phyloP scores from a whole-genome alignment of 2,888 invertebrate genomes.

The Drosophila acutilabella region DNA sequence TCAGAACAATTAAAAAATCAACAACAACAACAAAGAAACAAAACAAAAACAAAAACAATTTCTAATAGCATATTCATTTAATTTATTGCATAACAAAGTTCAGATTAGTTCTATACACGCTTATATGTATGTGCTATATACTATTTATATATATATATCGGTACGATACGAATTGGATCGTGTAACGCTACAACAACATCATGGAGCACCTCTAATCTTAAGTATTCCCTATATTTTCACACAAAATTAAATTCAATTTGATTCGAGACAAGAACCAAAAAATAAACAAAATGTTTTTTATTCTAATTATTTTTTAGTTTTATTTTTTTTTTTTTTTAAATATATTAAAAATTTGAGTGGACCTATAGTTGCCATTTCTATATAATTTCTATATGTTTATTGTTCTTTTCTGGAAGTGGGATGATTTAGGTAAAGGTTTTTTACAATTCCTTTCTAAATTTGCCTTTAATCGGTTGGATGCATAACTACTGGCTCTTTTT shows the following conservation, averaged over 20 bases:
- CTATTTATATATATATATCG: slow-evolving; percentile 3
- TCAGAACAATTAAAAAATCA: slow-evolving; percentile 6
- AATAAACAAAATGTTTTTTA: not conserved
- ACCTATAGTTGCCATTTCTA: too few species aligned
- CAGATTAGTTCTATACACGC: slow-evolving; percentile 9
- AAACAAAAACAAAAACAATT: slow-evolving; percentile 11
- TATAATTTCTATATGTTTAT: too few species aligned
- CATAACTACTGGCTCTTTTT: not conserved
- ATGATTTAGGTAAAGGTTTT: too few species aligned
- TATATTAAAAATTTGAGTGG: too few species aligned
- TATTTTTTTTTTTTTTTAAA: too few species aligned
- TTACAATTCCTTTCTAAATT: too few species aligned
- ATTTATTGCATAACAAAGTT: slow-evolving; percentile 28
- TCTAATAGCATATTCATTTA: slow-evolving; percentile 32
- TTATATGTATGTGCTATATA: not conserved
- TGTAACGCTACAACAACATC: slow-evolving; percentile 11
- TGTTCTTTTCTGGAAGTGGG: too few species aligned
- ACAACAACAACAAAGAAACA: slow-evolving; percentile 10
- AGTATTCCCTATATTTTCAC: slow-evolving; percentile 1
- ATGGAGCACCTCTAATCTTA: slow-evolving; percentile 12
- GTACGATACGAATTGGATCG: slow-evolving; percentile 4
- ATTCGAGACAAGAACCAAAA: slow-evolving; percentile 13
- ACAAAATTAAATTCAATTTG: slow-evolving; percentile 17
- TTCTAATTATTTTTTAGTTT: too few species aligned
- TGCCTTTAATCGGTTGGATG: too few species aligned